phyloP scores from a whole-genome alignment of 2,888 invertebrate species.

The Chromoteleia sp. region DNA sequence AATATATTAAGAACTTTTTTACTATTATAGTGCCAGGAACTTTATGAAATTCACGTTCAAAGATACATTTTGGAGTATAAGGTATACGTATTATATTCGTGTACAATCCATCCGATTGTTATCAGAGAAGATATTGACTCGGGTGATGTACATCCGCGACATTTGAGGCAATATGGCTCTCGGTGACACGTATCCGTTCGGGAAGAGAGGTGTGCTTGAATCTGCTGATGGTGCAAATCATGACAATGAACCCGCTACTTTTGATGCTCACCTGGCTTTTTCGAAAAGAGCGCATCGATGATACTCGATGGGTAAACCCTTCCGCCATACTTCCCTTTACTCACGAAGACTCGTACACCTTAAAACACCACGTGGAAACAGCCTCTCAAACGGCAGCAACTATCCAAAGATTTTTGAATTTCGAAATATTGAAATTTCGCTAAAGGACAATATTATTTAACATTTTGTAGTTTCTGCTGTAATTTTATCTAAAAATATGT shows the following conservation, averaged over 20 bases:
- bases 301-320: conserved; percentile 68
- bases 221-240: conserved; percentile 81
- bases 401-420: conserved; percentile 19
- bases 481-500: no score
- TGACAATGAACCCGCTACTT: conserved; percentile 76
- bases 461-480: no score
- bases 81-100: background rate
- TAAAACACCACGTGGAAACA: conserved; percentile 52
- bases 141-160: conserved; percentile 70
- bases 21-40: no score
- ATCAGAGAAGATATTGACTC: conserved; percentile 64
- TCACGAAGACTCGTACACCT: conserved; percentile 18
- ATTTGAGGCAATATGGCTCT: conserved; percentile 64
- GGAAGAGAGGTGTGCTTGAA: conserved; percentile 75
- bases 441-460: no score
- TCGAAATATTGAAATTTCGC: no score
- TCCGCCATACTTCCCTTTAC: conserved; percentile 49
- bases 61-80: no score
- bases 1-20: no score
- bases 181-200: conserved; percentile 73
- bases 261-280: conserved; percentile 82
- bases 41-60: background rate
- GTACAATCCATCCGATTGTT: conserved; percentile 41
- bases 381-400: conserved; percentile 45
- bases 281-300: conserved; percentile 70